Evolutionary conservation across 2,113 vertebrate genomes (phyloP).

Genomic region (Calyptommatus sinebrachiatus): DNA sequence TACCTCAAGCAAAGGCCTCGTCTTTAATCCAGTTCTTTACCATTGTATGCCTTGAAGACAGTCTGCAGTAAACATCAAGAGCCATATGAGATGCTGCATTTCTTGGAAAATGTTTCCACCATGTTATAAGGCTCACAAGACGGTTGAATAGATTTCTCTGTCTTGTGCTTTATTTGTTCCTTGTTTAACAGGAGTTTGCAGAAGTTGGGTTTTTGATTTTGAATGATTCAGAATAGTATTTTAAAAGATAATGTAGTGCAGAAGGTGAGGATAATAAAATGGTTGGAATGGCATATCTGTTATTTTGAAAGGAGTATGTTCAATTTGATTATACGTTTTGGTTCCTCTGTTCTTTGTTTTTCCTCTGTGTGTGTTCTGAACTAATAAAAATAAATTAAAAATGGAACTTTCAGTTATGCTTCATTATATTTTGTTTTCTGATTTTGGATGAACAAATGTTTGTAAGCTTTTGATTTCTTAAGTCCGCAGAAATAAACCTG

Average conservation of each 20-base stretch:
- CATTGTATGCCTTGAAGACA: constrained; percentile 35
- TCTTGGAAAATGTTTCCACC: constrained; percentile 57
- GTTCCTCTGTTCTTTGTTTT: too few relatives aligned
- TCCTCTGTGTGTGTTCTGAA: too few relatives aligned
- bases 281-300: constrained; percentile 46
- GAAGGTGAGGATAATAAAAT: constrained; percentile 45
- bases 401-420: too few relatives aligned
- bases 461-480: constrained; percentile 53
- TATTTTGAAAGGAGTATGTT: too few relatives aligned
- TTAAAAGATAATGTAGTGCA: constrained; percentile 54
- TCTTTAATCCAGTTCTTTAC: constrained; percentile 31
- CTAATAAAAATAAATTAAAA: too few relatives aligned
- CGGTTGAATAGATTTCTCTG: constrained; percentile 48
- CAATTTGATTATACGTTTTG: too few relatives aligned
- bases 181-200: constrained; percentile 54
- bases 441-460: constrained; percentile 41
- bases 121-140: constrained; percentile 49
- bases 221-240: constrained; percentile 59
- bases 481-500: constrained; percentile 26
- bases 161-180: constrained; percentile 56
- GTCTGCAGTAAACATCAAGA: constrained; percentile 57
- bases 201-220: constrained; percentile 56
- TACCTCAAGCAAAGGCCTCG: constrained; percentile 40
- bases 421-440: constrained; percentile 23
- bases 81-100: constrained; percentile 45